These are phyloP conservation scores for Hydrochoerus hydrochaeris DNA, from an alignment of 2,113 vertebrate species.

Conservation along the genomic window DNA sequence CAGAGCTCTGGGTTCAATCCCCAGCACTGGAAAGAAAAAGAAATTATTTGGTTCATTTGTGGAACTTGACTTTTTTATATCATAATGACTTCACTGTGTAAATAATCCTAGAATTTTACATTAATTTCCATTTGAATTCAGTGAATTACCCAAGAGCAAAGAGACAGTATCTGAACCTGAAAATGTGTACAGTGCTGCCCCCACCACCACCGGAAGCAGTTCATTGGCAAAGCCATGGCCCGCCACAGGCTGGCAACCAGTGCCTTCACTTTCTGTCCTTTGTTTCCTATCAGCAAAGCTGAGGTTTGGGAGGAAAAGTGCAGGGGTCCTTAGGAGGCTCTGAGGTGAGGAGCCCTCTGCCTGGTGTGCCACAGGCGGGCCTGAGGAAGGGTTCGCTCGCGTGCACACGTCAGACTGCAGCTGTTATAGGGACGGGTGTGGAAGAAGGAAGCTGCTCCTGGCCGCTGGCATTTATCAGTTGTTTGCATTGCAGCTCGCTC, in stretches of 20 bases:
- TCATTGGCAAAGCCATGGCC: neutral
- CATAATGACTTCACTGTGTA: neutral
- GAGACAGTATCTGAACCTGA: neutral
- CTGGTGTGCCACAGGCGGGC: neutral
- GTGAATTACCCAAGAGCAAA: slow-evolving; percentile 1
- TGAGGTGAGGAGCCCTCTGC: neutral
- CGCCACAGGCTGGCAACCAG: neutral
- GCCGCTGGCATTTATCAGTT: neutral
- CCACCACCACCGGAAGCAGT: neutral
- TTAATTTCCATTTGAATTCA: slow-evolving; percentile 48
- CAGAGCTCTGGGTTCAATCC: neutral
- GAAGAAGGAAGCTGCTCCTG: neutral
- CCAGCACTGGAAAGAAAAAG: neutral
- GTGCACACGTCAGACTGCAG: accelerated
- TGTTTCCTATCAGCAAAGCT: neutral
- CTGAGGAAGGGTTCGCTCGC: accelerated
- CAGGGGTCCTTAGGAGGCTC: neutral
- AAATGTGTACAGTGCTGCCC: neutral
- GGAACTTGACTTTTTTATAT: slow-evolving; percentile 28
- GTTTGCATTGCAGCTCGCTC: slow-evolving; percentile 90
- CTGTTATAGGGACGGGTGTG: neutral
- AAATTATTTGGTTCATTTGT: slow-evolving; percentile 3
- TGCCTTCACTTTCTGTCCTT: neutral
- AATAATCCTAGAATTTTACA: slow-evolving; percentile 59
- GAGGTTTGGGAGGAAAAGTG: neutral